A percentile compares a stretch with the other conserved stretches of the same genome.
Evolutionary conservation across 2,797 vertebrate genomes (phyloP).

Genomic region (Petrocephalus sullivani): DNA sequence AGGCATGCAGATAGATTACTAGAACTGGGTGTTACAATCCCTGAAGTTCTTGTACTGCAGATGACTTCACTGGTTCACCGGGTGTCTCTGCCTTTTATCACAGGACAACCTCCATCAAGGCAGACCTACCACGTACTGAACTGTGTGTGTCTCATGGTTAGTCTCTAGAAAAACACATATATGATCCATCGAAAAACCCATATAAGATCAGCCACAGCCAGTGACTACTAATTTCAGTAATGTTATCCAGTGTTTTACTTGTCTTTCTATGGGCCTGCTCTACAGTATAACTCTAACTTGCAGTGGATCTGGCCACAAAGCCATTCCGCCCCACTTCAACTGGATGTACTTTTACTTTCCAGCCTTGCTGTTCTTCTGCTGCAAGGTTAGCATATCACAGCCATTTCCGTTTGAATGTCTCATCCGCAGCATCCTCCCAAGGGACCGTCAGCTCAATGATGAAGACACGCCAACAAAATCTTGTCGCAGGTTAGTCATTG

Average conservation of each 20-base stretch:
- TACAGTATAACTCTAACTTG: neutral
- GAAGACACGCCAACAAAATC: neutral
- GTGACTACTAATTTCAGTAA: neutral
- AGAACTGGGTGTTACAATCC: too few relatives aligned
- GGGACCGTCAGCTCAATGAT: neutral
- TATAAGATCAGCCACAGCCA: neutral
- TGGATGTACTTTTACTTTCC: neutral
- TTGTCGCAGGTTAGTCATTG: neutral
- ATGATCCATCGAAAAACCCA: too few relatives aligned
- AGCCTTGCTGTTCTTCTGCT: neutral
- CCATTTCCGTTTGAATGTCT: neutral
- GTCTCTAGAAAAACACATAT: too few relatives aligned
- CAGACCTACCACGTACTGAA: too few relatives aligned
- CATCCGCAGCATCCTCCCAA: neutral
- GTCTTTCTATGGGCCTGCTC: neutral
- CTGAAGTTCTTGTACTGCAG: too few relatives aligned
- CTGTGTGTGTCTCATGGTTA: too few relatives aligned
- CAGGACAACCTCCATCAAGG: too few relatives aligned
- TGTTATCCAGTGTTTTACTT: neutral
- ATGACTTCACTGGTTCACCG: too few relatives aligned
- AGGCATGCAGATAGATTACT: too few relatives aligned
- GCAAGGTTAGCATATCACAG: neutral
- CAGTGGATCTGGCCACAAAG: neutral
- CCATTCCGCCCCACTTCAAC: neutral
- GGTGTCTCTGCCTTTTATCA: too few relatives aligned